These are phyloP conservation scores for Lepidocyrtinus sp. DNA, from an alignment of 2,888 invertebrate genomes.

Conservation along the genomic window DNA sequence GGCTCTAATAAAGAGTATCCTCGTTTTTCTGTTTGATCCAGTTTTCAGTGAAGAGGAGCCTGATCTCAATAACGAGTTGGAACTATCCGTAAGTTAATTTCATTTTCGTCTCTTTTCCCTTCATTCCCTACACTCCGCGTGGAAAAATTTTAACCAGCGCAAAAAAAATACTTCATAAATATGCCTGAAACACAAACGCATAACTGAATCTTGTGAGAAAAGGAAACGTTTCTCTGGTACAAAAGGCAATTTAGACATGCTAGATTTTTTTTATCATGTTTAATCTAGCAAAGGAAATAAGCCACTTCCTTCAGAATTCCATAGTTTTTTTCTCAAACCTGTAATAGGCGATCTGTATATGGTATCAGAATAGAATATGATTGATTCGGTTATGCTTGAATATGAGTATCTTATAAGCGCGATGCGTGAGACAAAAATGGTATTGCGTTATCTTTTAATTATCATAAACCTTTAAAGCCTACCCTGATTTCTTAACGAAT, in stretches of 20 bases:
- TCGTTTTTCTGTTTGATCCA: slow-evolving; percentile 72
- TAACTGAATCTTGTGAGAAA: neutral
- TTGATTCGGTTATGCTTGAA: no score
- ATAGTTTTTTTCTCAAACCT: no score
- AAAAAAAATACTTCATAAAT: slow-evolving; percentile 21
- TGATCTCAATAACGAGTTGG: slow-evolving; percentile 88
- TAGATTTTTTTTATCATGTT: slow-evolving; percentile 15
- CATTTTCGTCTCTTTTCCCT: slow-evolving; percentile 51
- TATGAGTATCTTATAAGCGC: no score
- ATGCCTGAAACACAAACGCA: slow-evolving; percentile 16
- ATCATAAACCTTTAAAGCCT: neutral
- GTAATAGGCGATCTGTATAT: no score
- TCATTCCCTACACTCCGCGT: neutral
- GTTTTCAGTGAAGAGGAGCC: slow-evolving; percentile 92
- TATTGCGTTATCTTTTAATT: slow-evolving; percentile 11
- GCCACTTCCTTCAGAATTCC: slow-evolving; percentile 13
- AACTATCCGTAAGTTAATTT: slow-evolving; percentile 81
- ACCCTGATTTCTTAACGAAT: no score
- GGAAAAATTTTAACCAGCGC: neutral
- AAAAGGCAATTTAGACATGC: neutral
- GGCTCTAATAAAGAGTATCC: slow-evolving; percentile 66
- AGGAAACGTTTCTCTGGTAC: neutral
- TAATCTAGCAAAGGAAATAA: slow-evolving; percentile 15
- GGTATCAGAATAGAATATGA: no score
- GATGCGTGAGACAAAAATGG: no score